A percentile compares a stretch with the other conserved stretches of the same genome.
These are phyloP conservation scores for Gnathonemus echidnorhynchus DNA, from an alignment of 2,113 vertebrate species.

Conservation along the genomic window DNA sequence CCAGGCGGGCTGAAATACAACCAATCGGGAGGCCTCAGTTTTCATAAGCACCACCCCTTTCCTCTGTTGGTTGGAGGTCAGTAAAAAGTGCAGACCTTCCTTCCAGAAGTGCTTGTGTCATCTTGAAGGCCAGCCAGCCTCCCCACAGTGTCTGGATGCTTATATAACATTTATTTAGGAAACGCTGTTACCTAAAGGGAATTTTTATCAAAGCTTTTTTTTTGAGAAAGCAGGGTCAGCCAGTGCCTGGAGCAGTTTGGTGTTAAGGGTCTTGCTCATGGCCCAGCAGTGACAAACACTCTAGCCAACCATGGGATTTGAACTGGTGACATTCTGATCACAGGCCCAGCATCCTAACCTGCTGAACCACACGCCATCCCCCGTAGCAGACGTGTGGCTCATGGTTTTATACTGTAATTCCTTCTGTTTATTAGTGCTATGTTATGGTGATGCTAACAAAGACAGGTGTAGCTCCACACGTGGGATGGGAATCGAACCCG, in stretches of 20 bases:
- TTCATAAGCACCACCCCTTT: not conserved
- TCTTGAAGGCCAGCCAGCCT: not conserved
- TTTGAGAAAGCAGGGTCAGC: not conserved
- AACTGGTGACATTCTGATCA: no score
- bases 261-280: not conserved
- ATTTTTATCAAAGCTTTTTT: not conserved
- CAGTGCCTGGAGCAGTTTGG: not conserved
- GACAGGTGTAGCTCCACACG: not conserved
- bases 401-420: not conserved
- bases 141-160: not conserved
- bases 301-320: not conserved
- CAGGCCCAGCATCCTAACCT: no score
- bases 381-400: not conserved
- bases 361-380: not conserved
- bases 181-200: not conserved
- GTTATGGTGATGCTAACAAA: not conserved
- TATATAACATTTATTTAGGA: not conserved
- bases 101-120: not conserved
- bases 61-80: not conserved
- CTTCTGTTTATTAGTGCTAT: not conserved
- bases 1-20: not conserved
- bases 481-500: not conserved
- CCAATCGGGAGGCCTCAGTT: not conserved
- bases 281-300: not conserved
- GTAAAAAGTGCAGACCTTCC: not conserved